Evolutionary conservation across 37 sponge, comb jelly and placozoan genomes (phyloP), one percentile per base, ranked within the genome.

Genomic region (Theonella swinhoei): DNA sequence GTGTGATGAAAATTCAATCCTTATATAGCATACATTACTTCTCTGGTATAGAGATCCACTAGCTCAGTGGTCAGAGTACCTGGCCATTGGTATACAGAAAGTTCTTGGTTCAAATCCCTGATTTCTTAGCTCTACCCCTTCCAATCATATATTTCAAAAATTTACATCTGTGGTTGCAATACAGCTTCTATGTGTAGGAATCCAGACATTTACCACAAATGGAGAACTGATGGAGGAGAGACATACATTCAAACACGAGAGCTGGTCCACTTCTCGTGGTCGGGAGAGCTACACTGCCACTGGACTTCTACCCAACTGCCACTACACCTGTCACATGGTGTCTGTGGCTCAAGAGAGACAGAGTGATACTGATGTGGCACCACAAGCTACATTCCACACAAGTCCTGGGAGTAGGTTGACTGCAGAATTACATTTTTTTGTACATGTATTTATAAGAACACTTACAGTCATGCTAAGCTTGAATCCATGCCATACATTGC

Each of bases 161-260:
- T n/a, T n/a, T n/a, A n/a, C n/a, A n/a, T n/a, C n/a, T n/a, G n/a
- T n/a, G n/a, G n/a, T n/a, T n/a, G n/a, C n/a, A n/a, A 20, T 37
- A 0, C 67, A 83, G 83, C 65, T 89, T 72, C 9, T 8, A 24
- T 89, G 89, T 59, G 5, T 32, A 20, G 89, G 89, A 33, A 42
- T 74, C 7, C 75, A 62, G 70, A 42, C 42, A 17, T 89, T 72
- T 74, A 24, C 26, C 34, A 24, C 7, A 32, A 38, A 29, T 42
- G 68, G 40, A 5, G 58, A 83, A 32, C 25, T 58, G n/a, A 37
- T 73, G 25, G 67, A 70, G 64, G 74, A 78, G 38, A 37, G 47
- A 23, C 19, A 22, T 34, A 26, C n/a, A 11, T 79, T 89, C 36
- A 30, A 72, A 70, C 74, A 83, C 30, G 33, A 29, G 0, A 35